Evolutionary conservation across 2,888 invertebrate species (phyloP).

Genomic region (Fragum whitleyi): DNA sequence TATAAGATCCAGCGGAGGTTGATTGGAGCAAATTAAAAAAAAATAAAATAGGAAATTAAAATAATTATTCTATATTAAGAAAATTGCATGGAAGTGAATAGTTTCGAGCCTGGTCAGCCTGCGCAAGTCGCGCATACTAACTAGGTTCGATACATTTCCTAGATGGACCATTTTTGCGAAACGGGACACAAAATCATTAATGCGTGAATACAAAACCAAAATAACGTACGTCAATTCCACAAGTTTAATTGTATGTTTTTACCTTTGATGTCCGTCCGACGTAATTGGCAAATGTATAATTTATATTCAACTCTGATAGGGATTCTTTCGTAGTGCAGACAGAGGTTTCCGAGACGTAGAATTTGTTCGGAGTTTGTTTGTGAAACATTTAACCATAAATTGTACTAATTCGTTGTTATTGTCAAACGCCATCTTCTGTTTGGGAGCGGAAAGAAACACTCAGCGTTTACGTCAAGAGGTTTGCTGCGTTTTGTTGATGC

Average conservation of each 20-base stretch:
- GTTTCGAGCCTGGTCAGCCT: too few species aligned
- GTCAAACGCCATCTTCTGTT: constrained; percentile 29
- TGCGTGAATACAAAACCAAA: neutral
- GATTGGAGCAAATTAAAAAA: too few species aligned
- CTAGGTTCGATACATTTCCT: too few species aligned
- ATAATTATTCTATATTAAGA: too few species aligned
- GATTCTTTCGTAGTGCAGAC: constrained; percentile 49
- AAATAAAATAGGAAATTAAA: too few species aligned
- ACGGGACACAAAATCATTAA: too few species aligned
- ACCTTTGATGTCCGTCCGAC: constrained; percentile 35
- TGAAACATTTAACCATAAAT: constrained; percentile 37
- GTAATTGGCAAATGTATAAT: constrained; percentile 38
- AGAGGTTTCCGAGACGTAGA: constrained; percentile 36
- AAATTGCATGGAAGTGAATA: too few species aligned
- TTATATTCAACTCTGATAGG: constrained; percentile 42
- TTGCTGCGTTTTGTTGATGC: constrained; percentile 11
- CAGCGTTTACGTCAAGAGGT: constrained; percentile 2
- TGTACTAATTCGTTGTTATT: constrained; percentile 56
- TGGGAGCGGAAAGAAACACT: neutral
- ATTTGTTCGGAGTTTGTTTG: constrained; percentile 42
- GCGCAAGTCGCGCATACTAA: too few species aligned
- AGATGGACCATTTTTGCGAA: too few species aligned
- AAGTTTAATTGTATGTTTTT: constrained; percentile 33
- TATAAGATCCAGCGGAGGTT: too few species aligned
- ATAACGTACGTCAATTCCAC: constrained; percentile 9